Evolutionary conservation across 1,140 invertebrate species (phyloP).

Genomic region (Uloborus diversus): DNA sequence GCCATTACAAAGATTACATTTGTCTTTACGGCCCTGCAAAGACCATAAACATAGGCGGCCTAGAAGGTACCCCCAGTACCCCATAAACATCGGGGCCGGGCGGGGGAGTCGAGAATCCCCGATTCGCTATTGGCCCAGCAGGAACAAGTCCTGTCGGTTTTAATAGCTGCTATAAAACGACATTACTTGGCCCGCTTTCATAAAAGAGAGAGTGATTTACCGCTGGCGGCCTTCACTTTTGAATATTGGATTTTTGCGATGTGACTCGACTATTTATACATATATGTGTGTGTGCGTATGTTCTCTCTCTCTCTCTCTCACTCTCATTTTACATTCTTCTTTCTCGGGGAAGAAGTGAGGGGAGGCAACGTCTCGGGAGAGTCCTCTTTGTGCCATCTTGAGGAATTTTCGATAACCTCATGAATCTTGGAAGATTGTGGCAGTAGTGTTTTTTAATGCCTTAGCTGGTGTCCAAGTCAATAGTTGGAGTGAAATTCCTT

Average conservation of each 20-base stretch:
- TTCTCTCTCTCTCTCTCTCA: too few relatives aligned
- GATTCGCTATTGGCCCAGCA: constrained; percentile 30
- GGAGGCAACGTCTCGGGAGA: too few relatives aligned
- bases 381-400: background rate
- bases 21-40: constrained; percentile 55
- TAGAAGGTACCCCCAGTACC: constrained; percentile 22
- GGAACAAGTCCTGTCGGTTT: constrained; percentile 46
- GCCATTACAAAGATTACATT: constrained; percentile 57
- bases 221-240: constrained; percentile 45
- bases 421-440: background rate
- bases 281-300: constrained; percentile 41
- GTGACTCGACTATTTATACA: constrained; percentile 47
- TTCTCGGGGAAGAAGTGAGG: too few relatives aligned
- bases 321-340: constrained; percentile 33
- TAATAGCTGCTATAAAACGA: constrained; percentile 51
- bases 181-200: constrained; percentile 50
- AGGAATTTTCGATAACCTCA: constrained; percentile 20
- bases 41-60: constrained; percentile 54
- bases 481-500: background rate
- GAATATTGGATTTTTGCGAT: constrained; percentile 56
- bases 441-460: background rate
- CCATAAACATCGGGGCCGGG: constrained; percentile 23
- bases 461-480: background rate
- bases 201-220: constrained; percentile 53
- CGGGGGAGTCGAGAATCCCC: background rate